These are phyloP conservation scores for Cactoblastis cactorum DNA, from an alignment of 2,888 invertebrate species.

Conservation along the genomic window DNA sequence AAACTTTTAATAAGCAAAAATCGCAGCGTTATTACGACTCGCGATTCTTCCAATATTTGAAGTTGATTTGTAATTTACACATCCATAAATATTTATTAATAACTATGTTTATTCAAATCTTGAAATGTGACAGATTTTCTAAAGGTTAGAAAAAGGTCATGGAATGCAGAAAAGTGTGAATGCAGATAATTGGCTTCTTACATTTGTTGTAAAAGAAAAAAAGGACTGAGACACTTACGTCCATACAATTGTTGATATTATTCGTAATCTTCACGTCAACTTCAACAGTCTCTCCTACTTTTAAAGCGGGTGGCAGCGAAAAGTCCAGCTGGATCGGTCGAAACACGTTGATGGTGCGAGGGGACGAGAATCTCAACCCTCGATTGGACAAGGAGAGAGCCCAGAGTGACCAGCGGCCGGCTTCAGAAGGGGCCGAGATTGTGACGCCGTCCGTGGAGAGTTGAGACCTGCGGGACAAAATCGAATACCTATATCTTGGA, in stretches of 20 bases:
- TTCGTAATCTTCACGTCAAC: conserved; percentile 85
- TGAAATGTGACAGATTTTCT: no score
- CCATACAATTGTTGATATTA: conserved; percentile 84
- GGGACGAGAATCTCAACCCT: conserved; percentile 77
- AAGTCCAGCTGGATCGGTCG: conserved; percentile 82
- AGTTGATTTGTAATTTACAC: no score
- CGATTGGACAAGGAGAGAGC: conserved; percentile 78
- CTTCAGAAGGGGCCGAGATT: conserved; percentile 80
- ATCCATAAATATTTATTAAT: no score
- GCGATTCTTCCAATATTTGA: no score
- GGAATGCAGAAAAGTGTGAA: no score
- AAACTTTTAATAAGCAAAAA: not conserved
- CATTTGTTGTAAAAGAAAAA: not conserved
- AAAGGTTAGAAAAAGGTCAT: no score
- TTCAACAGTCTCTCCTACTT: conserved; percentile 82
- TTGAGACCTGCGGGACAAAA: conserved; percentile 61
- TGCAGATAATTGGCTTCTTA: no score
- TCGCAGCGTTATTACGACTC: no score
- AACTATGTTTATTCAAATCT: no score
- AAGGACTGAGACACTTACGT: conserved; percentile 72
- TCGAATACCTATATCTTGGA: no score
- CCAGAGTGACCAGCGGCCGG: conserved; percentile 83
- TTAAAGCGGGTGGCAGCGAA: conserved; percentile 77
- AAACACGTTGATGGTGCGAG: conserved; percentile 80
- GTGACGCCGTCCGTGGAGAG: conserved; percentile 79